Percentiles rank a stretch among this genome's conserved stretches.
phyloP scores from a whole-genome alignment of 2,888 invertebrate species.

The Cataglyphis albicans region DNA sequence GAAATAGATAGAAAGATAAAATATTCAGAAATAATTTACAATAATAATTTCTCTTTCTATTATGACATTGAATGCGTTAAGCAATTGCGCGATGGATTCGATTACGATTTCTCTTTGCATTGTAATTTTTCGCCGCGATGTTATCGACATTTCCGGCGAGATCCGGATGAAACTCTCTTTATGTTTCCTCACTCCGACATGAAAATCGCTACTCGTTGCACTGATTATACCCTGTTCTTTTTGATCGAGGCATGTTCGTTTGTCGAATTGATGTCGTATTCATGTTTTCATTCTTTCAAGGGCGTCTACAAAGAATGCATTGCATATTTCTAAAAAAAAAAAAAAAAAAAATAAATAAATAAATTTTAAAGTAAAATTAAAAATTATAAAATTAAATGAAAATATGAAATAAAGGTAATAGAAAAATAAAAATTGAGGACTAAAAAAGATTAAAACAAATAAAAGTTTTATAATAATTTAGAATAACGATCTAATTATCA shows the following conservation, averaged over 20 bases:
- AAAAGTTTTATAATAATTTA: not conserved
- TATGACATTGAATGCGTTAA: conserved; percentile 21
- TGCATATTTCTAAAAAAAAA: not conserved
- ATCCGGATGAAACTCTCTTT: not conserved
- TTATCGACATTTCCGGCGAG: conserved; percentile 48
- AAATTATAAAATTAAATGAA: not conserved
- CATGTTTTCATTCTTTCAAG: conserved; percentile 1
- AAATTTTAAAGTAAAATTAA: not conserved
- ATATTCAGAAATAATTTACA: not conserved
- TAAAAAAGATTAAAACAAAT: not conserved
- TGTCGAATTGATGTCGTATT: conserved; percentile 10
- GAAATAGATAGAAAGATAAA: not conserved
- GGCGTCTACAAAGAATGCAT: not conserved
- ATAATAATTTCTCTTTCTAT: conserved; percentile 17
- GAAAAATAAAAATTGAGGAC: not conserved
- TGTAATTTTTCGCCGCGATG: conserved; percentile 39
- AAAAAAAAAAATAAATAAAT: not conserved
- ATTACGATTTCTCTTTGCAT: conserved; percentile 39
- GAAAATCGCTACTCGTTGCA: conserved; percentile 23
- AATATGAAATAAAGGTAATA: not conserved
- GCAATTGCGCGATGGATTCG: conserved; percentile 38
- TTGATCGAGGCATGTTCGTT: not conserved
- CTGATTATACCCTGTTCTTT: conserved; percentile 12
- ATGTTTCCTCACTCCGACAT: conserved; percentile 8
- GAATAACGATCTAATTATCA: not conserved